phyloP scores from a whole-genome alignment of 1,140 invertebrate genomes.

The Tribolium castaneum region DNA sequence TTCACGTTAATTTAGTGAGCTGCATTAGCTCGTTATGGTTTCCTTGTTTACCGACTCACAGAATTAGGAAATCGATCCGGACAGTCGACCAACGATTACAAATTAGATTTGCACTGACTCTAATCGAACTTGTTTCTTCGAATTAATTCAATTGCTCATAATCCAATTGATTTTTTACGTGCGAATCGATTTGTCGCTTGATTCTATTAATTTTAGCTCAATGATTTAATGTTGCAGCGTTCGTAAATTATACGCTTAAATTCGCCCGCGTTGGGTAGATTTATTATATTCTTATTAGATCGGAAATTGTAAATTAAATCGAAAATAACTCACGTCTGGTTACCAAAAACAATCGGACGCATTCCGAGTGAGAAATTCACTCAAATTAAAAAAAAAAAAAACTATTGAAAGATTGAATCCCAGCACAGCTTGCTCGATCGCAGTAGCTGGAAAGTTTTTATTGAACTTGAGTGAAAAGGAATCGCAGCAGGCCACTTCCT shows the following conservation, averaged over 20 bases:
- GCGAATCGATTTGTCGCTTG: neutral
- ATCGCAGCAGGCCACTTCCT: conserved; percentile 37
- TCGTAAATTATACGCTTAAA: conserved; percentile 17
- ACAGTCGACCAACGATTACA: conserved; percentile 13
- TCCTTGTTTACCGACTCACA: conserved; percentile 35
- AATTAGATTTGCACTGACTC: neutral
- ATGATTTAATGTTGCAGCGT: neutral
- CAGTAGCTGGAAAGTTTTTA: conserved; percentile 24
- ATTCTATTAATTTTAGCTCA: conserved; percentile 6
- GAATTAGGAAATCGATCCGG: conserved; percentile 27
- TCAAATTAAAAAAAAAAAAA: conserved; percentile 8
- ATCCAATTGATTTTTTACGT: neutral
- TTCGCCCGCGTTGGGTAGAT: conserved; percentile 27
- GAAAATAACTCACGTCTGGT: conserved; percentile 29
- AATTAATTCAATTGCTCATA: too few species aligned
- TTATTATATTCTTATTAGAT: conserved; percentile 45
- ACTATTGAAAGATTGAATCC: neutral
- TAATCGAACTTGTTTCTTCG: neutral
- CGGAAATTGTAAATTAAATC: conserved; percentile 42
- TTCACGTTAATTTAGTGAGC: conserved; percentile 42
- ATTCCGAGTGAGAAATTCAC: neutral
- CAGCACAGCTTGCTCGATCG: conserved; percentile 25
- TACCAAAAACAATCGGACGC: conserved; percentile 26
- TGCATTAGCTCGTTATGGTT: conserved; percentile 42
- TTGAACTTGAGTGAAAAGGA: conserved; percentile 35